Percentiles rank a stretch among this genome's conserved stretches.
Conservation (phyloP, 2,888 invertebrate species). For the Drosophila nigricruria region DNA sequence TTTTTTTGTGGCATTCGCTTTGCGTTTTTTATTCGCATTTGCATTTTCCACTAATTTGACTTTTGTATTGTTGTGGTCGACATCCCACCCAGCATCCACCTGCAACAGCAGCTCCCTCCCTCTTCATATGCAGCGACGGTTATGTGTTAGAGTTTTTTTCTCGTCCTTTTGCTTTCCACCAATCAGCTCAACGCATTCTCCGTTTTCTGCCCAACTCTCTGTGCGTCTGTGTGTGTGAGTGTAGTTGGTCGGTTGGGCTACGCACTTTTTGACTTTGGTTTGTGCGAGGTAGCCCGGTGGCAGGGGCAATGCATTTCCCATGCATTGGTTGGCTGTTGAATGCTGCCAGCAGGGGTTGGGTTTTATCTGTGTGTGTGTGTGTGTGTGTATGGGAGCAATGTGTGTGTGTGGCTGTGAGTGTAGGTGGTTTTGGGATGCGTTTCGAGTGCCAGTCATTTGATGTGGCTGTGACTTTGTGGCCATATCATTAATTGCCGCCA, state of each 20-base stretch:
- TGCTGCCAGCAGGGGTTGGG: slow-evolving; percentile 35
- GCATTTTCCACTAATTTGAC: slow-evolving; percentile 80
- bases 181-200: slow-evolving; percentile 83
- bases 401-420: slow-evolving; percentile 10
- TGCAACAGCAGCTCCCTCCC: neutral
- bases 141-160: slow-evolving; percentile 75
- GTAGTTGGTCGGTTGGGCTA: slow-evolving; percentile 61
- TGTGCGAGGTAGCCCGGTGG: slow-evolving; percentile 11
- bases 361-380: slow-evolving; percentile 22
- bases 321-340: slow-evolving; percentile 78
- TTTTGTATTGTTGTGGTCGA: slow-evolving; percentile 78
- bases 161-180: slow-evolving; percentile 80
- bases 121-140: slow-evolving; percentile 37
- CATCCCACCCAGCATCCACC: slow-evolving; percentile 52
- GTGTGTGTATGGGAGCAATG: slow-evolving; percentile 13
- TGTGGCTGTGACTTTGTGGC: slow-evolving; percentile 80
- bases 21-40: slow-evolving; percentile 70
- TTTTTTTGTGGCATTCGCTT: slow-evolving; percentile 53
- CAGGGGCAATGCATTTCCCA: slow-evolving; percentile 75
- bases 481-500: slow-evolving; percentile 79
- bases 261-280: slow-evolving; percentile 80
- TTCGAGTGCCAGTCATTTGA: slow-evolving; percentile 73
- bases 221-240: slow-evolving; percentile 19
- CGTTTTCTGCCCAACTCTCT: slow-evolving; percentile 54
- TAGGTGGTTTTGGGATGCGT: slow-evolving; percentile 49